phyloP scores from a whole-genome alignment of 35 echinoderm and acorn worm species.

The Apostichopus parvimensis region DNA sequence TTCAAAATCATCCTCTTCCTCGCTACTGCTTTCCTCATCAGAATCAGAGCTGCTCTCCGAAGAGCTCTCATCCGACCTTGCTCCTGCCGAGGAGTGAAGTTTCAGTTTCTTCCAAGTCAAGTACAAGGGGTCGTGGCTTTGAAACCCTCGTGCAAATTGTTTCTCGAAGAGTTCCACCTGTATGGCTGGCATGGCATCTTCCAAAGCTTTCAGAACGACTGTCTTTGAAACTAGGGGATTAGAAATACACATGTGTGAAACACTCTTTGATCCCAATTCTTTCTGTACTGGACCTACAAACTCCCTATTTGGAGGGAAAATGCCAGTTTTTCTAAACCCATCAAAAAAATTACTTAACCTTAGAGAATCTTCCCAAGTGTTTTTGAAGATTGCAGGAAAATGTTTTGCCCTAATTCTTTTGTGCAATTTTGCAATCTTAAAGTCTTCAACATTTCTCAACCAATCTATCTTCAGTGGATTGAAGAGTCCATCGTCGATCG shows the following conservation, averaged over 20 bases:
- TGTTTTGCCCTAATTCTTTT: neutral
- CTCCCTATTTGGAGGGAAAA: constrained; percentile 11
- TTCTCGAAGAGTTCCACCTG: constrained; percentile 26
- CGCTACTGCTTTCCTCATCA: constrained; percentile 8
- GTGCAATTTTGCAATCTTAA: neutral
- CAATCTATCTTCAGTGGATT: constrained; percentile 14
- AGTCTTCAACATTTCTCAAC: constrained; percentile 33
- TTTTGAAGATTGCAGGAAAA: neutral
- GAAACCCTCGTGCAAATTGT: constrained; percentile 5
- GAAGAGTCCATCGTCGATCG: constrained; percentile 5
- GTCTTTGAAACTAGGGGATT: constrained; percentile 1
- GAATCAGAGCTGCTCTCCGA: constrained; percentile 23
- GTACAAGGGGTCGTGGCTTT: constrained; percentile 22
- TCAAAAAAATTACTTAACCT: constrained; percentile 33
- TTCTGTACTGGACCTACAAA: neutral
- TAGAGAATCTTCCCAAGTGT: constrained; percentile 29
- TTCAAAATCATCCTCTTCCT: neutral
- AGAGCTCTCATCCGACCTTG: neutral
- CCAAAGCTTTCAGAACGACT: constrained; percentile 22
- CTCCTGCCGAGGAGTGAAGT: neutral
- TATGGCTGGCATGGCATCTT: constrained; percentile 29
- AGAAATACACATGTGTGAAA: neutral
- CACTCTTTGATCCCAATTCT: neutral
- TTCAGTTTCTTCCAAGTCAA: constrained; percentile 22
- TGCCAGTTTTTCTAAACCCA: constrained; percentile 23